Conservation (phyloP, 2,113 vertebrate genomes). For the Coptodon bakossiorum region DNA sequence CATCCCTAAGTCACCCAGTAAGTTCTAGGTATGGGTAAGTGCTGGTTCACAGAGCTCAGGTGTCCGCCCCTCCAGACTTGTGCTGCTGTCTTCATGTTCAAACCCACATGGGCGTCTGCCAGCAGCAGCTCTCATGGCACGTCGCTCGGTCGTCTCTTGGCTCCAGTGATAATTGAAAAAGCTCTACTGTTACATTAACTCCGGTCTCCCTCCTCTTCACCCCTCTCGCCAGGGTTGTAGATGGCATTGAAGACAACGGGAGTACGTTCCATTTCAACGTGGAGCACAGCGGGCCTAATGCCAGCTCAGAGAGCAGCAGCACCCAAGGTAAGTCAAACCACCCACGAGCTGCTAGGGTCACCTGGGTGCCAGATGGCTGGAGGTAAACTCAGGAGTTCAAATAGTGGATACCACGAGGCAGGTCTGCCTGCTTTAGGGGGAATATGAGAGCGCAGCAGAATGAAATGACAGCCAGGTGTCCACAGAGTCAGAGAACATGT, state of each 20-base stretch:
- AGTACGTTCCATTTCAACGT: constrained; percentile 78
- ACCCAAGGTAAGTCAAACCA: constrained; percentile 50
- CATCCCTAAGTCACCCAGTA: constrained; percentile 36
- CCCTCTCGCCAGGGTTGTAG: constrained; percentile 79
- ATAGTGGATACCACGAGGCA: not conserved
- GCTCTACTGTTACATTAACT: constrained; percentile 56
- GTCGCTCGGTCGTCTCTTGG: not conserved
- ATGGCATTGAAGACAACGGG: constrained; percentile 87
- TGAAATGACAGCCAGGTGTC: constrained; percentile 33
- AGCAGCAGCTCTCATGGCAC: constrained; percentile 51
- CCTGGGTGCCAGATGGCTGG: constrained; percentile 47
- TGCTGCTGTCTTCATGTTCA: constrained; percentile 22
- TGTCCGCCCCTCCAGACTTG: constrained; percentile 37
- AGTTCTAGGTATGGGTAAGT: constrained; percentile 30
- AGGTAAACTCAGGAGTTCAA: constrained; percentile 27
- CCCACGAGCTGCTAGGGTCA: constrained; percentile 30
- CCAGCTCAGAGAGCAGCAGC: constrained; percentile 28
- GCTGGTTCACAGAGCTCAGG: constrained; percentile 44
- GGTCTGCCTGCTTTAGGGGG: constrained; percentile 28
- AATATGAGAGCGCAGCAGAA: constrained; percentile 35
- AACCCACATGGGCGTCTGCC: constrained; percentile 35
- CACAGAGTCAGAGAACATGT: constrained; percentile 29
- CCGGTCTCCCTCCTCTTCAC: not conserved
- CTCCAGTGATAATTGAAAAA: constrained; percentile 51
- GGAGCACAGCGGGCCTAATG: constrained; percentile 44